A percentile compares a stretch with the other conserved stretches of the same genome.
phyloP scores from a whole-genome alignment of 2,888 invertebrate species.

The Amaurobius ferox region DNA sequence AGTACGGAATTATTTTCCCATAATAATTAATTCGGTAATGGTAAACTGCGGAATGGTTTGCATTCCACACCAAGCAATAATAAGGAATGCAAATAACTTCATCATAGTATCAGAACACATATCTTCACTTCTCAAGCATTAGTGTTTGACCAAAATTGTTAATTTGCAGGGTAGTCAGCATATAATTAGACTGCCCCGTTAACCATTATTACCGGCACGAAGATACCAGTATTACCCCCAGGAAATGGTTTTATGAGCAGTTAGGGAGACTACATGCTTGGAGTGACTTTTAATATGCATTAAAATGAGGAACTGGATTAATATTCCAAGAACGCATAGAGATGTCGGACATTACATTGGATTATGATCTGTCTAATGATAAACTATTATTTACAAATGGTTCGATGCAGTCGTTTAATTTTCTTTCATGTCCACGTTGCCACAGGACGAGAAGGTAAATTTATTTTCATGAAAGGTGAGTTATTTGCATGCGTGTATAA shows the following conservation, averaged over 20 bases:
- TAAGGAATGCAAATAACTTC: not conserved
- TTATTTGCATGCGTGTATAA: too few relatives aligned
- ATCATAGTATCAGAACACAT: not conserved
- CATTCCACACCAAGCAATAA: too few relatives aligned
- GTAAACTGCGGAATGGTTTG: too few relatives aligned
- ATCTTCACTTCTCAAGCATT: not conserved
- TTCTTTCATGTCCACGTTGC: too few relatives aligned
- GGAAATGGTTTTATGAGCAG: constrained; percentile 4
- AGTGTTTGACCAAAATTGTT: not conserved
- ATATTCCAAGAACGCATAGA: not conserved
- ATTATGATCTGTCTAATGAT: too few relatives aligned
- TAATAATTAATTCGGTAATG: too few relatives aligned
- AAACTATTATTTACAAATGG: too few relatives aligned
- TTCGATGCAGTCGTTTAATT: too few relatives aligned
- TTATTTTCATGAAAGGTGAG: too few relatives aligned
- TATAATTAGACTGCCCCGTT: not conserved
- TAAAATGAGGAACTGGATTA: not conserved
- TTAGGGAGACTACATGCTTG: not conserved
- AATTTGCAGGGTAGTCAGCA: not conserved
- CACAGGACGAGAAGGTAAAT: too few relatives aligned
- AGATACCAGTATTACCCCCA: not conserved
- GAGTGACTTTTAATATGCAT: constrained; percentile 9
- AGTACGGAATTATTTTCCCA: too few relatives aligned
- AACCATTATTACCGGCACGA: not conserved
- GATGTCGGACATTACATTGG: not conserved